Base-by-base conservation (phyloP, 2,797 vertebrate genomes). In the Clarias fuscus region DNA sequence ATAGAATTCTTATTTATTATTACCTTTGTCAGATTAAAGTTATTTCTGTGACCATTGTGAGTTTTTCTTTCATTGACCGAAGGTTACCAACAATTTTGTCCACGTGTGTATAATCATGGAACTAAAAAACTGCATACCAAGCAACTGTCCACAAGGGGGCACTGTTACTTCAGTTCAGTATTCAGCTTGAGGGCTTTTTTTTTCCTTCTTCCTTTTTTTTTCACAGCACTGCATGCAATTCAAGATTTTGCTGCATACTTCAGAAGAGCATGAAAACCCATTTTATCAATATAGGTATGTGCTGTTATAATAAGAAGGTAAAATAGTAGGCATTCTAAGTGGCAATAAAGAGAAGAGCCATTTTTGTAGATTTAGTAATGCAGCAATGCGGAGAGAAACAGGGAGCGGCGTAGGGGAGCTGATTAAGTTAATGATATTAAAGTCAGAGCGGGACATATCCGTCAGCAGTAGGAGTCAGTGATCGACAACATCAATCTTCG, bases 141-240 rank as follows among this genome's bases (percentile, higher is more conserved):
- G n/a, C 15, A 86, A 90, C 68, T 79, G 72, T 83, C 93, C 95
- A 93, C 84, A 86, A 94, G 94, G 85, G 90, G 95, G 92, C 88
- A 27, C 86, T 64, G 84, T 88, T 40, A 86, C 67, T 65, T 64
- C 33, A 68, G 6, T 61, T 33, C 61, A 64, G 43, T 27, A 30
- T 15, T 27, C 14, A 0, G 24, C 24, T 48, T 81, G 7, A 27
- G 37, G 20, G 20, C 0, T 14, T 56, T 14, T 56, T 61, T 4
- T 61, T 20, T 33, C 33, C 33, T 33, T 13, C 5, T 5, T 4
- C 20, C 22, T n/a, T 5, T 13, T 24, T 24, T 22, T 22, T 24
- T 72, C 1, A 30, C 43, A 56, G 11, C 22, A 37, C 22, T 59
- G 58, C 72, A 53, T 83, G 56, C 18, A 33, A 43, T 5, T 59